A percentile compares a stretch with the other conserved stretches of the same genome.
These are phyloP conservation scores for Cataglyphis livida DNA, from an alignment of 2,888 invertebrate genomes.

Conservation along the genomic window DNA sequence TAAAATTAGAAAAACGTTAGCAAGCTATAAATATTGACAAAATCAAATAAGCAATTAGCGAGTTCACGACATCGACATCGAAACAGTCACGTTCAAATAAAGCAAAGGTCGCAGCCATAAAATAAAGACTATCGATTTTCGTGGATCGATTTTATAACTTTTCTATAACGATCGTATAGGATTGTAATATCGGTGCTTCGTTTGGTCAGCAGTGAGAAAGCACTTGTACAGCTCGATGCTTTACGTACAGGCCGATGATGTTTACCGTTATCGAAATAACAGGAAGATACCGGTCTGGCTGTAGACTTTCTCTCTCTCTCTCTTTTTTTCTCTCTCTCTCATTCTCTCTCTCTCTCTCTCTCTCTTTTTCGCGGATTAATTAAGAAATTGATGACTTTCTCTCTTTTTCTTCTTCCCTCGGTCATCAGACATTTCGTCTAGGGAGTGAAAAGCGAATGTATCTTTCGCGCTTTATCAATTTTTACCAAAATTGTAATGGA, in stretches of 20 bases:
- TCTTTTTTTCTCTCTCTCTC: conserved; percentile 60
- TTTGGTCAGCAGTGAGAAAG: conserved; percentile 61
- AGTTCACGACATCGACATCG: background rate
- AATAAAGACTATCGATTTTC: conserved; percentile 25
- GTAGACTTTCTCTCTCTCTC: conserved; percentile 61
- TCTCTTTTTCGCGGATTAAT: conserved; percentile 57
- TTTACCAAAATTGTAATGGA: conserved; percentile 11
- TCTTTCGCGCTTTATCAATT: background rate
- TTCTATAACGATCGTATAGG: conserved; percentile 23
- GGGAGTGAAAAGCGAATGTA: background rate
- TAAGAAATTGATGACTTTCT: conserved; percentile 68
- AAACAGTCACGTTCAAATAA: background rate
- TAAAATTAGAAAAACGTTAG: background rate
- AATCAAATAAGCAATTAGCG: background rate
- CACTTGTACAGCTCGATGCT: conserved; percentile 63
- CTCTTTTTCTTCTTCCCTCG: conserved; percentile 28
- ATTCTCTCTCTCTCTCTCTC: conserved; percentile 55
- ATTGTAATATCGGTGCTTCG: conserved; percentile 44
- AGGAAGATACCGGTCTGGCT: conserved; percentile 66
- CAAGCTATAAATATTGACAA: background rate
- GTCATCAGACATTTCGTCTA: background rate
- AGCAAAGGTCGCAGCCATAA: background rate
- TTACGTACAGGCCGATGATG: conserved; percentile 68
- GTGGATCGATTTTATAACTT: conserved; percentile 23
- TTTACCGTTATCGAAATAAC: conserved; percentile 75